Evolutionary conservation across 2,888 invertebrate genomes (phyloP).

Genomic region (Hemicrepidius hirtus): DNA sequence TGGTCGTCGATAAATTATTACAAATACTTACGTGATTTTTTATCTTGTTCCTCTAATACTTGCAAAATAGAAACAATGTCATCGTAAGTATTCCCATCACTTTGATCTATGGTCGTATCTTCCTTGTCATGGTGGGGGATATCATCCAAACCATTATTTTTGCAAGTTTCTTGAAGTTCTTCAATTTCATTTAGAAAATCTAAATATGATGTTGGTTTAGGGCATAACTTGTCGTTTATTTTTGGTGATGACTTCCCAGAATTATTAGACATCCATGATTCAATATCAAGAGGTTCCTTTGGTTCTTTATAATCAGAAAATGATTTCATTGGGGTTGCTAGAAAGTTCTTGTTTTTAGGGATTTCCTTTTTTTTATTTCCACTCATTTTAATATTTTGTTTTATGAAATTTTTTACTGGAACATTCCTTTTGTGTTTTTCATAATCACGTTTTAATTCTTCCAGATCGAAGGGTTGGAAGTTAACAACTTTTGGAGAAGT

Average conservation of each 20-base stretch:
- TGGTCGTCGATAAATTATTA: no score
- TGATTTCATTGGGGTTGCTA: constrained; percentile 55
- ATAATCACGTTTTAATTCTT: constrained; percentile 18
- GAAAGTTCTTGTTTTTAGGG: constrained; percentile 47
- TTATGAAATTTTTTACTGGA: constrained; percentile 42
- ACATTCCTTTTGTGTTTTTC: constrained; percentile 34
- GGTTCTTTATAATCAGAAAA: constrained; percentile 52
- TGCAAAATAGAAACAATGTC: constrained; percentile 72
- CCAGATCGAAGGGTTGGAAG: constrained; percentile 10
- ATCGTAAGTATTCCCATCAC: constrained; percentile 66
- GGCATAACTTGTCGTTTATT: neutral
- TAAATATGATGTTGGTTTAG: constrained; percentile 59
- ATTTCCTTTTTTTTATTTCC: neutral
- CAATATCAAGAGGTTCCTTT: constrained; percentile 44
- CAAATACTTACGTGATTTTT: constrained; percentile 67
- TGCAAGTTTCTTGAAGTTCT: constrained; percentile 51
- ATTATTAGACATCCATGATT: constrained; percentile 65
- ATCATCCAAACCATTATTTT: constrained; percentile 43
- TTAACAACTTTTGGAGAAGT: constrained; percentile 17
- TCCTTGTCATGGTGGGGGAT: constrained; percentile 58
- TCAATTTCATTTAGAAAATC: constrained; percentile 63
- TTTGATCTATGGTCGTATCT: constrained; percentile 37
- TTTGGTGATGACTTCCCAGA: neutral
- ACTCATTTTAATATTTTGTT: constrained; percentile 40
- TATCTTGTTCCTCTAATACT: constrained; percentile 71